A percentile compares a stretch with the other conserved stretches of the same genome.
phyloP scores from a whole-genome alignment of 2,113 vertebrate genomes.

The Mastomys natalensis region DNA sequence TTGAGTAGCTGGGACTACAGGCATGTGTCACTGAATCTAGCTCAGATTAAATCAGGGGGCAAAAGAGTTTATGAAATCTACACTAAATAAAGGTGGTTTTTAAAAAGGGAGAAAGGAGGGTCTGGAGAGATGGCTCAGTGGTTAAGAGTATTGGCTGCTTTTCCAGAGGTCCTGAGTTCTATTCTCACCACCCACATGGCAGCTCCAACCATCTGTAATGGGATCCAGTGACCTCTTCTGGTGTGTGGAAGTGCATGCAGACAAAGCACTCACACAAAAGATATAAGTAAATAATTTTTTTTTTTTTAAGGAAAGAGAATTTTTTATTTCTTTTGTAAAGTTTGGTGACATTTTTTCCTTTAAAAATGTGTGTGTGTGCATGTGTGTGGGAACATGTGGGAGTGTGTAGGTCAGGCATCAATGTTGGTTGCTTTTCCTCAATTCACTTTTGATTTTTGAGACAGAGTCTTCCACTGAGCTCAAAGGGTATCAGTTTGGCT shows the following conservation, averaged over 20 bases:
- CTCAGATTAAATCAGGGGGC: not conserved
- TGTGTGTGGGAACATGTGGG: not conserved
- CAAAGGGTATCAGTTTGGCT: not conserved
- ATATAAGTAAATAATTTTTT: not conserved
- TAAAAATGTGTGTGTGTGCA: not conserved
- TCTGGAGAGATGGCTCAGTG: not conserved
- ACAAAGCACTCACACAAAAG: not conserved
- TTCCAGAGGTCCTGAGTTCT: not conserved
- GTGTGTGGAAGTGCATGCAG: too few relatives aligned
- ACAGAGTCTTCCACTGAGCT: not conserved
- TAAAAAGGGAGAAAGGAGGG: not conserved
- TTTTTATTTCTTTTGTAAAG: slow-evolving; percentile 27
- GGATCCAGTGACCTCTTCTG: not conserved
- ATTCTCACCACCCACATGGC: not conserved
- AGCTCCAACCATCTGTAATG: not conserved
- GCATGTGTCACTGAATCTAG: not conserved
- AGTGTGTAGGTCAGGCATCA: not conserved
- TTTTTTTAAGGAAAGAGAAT: not conserved
- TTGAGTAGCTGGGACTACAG: not conserved
- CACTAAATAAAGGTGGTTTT: not conserved
- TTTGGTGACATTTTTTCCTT: not conserved
- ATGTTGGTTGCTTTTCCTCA: not conserved
- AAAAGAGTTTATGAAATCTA: not conserved
- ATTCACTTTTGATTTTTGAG: not conserved
- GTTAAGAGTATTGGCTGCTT: not conserved